Evolutionary conservation across 2,113 vertebrate genomes (phyloP).

Genomic region (Lagopus muta): DNA sequence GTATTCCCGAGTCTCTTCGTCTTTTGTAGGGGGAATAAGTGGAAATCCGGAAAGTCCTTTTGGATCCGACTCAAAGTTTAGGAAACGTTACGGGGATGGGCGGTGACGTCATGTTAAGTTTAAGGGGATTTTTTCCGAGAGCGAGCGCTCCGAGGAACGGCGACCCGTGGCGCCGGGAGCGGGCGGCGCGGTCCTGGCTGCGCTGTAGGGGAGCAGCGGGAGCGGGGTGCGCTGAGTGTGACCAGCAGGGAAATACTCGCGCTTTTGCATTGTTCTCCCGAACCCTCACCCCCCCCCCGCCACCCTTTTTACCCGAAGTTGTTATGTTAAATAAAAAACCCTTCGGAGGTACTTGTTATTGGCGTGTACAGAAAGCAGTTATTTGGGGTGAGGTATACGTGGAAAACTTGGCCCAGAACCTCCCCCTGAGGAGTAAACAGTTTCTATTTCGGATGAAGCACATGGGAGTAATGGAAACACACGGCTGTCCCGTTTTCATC

Average conservation of each 20-base stretch:
- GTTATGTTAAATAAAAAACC: neutral
- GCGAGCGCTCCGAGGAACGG: neutral
- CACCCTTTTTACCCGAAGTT: neutral
- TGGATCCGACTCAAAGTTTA: conserved; percentile 80
- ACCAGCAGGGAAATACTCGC: conserved; percentile 39
- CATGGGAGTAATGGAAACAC: neutral
- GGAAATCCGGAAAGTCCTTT: conserved; percentile 70
- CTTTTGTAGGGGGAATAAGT: conserved; percentile 45
- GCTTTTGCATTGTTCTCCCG: neutral
- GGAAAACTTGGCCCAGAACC: neutral
- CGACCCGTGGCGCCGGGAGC: no score
- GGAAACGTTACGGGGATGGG: conserved; percentile 72
- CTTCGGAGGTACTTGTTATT: neutral
- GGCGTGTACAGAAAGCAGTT: neutral
- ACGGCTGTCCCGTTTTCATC: neutral
- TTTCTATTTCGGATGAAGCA: neutral
- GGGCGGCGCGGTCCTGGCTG: neutral
- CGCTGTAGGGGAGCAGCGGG: neutral
- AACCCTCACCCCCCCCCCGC: neutral
- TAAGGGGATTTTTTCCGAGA: conserved; percentile 65
- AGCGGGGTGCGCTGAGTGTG: conserved; percentile 14
- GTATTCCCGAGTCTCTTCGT: conserved; percentile 74
- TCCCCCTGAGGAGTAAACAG: neutral
- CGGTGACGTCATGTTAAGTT: conserved; percentile 86
- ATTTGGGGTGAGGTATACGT: neutral